Percentiles rank a stretch among this genome's conserved stretches.
Conservation (phyloP, 2,113 vertebrate species). For the Vireo altiloquus region DNA sequence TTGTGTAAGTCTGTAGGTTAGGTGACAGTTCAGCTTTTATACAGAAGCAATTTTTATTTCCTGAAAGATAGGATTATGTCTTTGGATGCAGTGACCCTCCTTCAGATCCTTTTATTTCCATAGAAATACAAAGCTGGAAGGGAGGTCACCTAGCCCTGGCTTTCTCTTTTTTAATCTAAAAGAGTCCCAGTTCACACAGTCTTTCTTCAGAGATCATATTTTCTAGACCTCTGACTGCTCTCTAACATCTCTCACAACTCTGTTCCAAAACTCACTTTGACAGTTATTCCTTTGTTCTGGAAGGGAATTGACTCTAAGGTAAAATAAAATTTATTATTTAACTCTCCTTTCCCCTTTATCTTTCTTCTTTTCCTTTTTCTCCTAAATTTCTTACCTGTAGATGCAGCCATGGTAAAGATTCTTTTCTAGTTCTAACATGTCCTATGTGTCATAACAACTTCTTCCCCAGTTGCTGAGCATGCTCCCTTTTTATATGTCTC, state of each 20-base stretch:
- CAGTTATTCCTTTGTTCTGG: neutral
- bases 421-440: neutral
- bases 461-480: neutral
- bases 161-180: constrained; percentile 9
- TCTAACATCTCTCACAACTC: neutral
- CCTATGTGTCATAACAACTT: neutral
- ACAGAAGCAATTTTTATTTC: neutral
- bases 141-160: neutral
- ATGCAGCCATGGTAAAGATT: neutral
- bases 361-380: neutral
- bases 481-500: neutral
- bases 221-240: constrained; percentile 11
- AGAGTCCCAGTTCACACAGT: neutral
- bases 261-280: neutral
- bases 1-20: neutral
- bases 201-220: constrained; percentile 12
- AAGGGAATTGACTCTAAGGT: neutral
- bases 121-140: neutral
- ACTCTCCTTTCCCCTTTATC: neutral
- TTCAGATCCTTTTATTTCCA: constrained; percentile 27
- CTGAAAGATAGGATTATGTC: neutral
- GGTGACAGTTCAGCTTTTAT: neutral
- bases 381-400: neutral
- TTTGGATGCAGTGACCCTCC: neutral
- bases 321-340: neutral